Evolutionary conservation across 2,888 invertebrate genomes (phyloP).

Genomic region (Hypolimnas misippus): DNA sequence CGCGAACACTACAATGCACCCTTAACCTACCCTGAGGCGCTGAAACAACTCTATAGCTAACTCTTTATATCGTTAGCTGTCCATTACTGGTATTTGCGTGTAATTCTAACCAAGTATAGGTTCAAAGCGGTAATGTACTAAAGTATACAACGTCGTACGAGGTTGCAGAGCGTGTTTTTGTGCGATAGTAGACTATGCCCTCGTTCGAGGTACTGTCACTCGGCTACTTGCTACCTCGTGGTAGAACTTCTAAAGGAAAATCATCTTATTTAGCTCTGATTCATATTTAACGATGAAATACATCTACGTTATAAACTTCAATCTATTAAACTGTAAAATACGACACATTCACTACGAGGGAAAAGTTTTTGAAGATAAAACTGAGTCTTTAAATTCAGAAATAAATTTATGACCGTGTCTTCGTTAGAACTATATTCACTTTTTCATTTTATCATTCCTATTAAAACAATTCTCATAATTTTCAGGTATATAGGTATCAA

Average conservation of each 20-base stretch:
- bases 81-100: slow-evolving; percentile 50
- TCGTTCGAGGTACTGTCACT: slow-evolving; percentile 68
- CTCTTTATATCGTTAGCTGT: slow-evolving; percentile 39
- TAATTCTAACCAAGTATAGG: neutral
- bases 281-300: slow-evolving; percentile 39
- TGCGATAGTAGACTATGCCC: slow-evolving; percentile 57
- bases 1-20: slow-evolving; percentile 74
- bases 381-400: neutral
- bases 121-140: slow-evolving; percentile 39
- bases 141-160: neutral
- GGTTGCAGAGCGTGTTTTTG: slow-evolving; percentile 13
- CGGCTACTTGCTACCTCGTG: slow-evolving; percentile 55
- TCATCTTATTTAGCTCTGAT: slow-evolving; percentile 42
- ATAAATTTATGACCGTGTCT: no score
- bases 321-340: neutral
- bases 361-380: neutral
- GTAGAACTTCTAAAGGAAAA: slow-evolving; percentile 49
- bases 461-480: no score
- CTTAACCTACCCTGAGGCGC: slow-evolving; percentile 72
- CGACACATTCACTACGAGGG: neutral
- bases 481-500: no score
- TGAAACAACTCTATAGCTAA: slow-evolving; percentile 46
- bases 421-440: no score
- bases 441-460: no score
- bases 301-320: slow-evolving; percentile 20